phyloP scores from a whole-genome alignment of 1,140 invertebrate species.

The Latrodectus geometricus region DNA sequence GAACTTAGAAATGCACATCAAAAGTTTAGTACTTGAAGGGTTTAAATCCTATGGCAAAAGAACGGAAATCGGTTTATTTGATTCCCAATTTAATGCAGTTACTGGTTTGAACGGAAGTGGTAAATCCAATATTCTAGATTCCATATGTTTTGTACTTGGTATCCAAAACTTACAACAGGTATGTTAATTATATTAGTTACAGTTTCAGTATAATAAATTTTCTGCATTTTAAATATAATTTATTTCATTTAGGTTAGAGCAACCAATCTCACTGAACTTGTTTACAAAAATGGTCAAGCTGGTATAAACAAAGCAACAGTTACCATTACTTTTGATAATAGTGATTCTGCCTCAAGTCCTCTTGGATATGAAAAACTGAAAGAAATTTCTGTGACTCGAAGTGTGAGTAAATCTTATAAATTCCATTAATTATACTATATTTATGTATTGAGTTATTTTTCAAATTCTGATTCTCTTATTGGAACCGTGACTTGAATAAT shows the following conservation, averaged over 20 bases:
- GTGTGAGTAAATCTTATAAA: conserved; percentile 72
- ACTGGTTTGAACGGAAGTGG: conserved; percentile 98
- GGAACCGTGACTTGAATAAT: too few species aligned
- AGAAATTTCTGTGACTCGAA: conserved; percentile 93
- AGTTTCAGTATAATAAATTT: not conserved
- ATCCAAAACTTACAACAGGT: conserved; percentile 94
- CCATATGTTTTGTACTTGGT: conserved; percentile 97
- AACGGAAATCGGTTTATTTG: conserved; percentile 94
- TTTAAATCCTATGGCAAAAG: conserved; percentile 98
- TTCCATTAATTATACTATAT: not conserved
- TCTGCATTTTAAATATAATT: not conserved
- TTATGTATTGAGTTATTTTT: too few species aligned
- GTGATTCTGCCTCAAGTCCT: conserved; percentile 84
- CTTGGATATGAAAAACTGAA: conserved; percentile 92
- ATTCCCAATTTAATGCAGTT: conserved; percentile 96
- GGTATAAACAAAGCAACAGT: conserved; percentile 96
- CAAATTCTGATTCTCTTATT: too few species aligned
- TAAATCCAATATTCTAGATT: conserved; percentile 98
- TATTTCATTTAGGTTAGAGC: conserved; percentile 82
- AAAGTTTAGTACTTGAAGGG: conserved; percentile 93
- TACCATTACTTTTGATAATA: conserved; percentile 95
- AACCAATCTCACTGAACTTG: conserved; percentile 89
- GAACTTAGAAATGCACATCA: conserved; percentile 85
- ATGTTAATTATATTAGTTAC: conserved; percentile 66
- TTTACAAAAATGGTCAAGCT: conserved; percentile 97